Base-by-base conservation (phyloP, 1,140 invertebrate genomes). In the Eubasilissa regina region DNA sequence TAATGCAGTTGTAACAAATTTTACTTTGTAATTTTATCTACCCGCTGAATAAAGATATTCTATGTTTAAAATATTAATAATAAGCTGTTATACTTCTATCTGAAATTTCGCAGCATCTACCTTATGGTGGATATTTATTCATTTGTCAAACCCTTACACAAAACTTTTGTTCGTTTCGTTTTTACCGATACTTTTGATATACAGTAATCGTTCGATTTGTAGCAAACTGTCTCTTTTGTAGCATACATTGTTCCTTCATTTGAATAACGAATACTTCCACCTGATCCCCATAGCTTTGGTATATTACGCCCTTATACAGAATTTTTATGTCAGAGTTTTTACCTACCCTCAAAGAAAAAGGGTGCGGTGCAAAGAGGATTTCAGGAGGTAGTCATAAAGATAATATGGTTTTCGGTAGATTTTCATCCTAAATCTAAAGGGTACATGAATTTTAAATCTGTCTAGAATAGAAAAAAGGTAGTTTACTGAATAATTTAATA, bases 231-330 rank as follows among this genome's bases (percentile, higher is more conserved):
- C 60, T 21, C 60, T 64, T 64, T 25, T 10, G 19, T 35, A 25
- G 35, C 60, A 64, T 35, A 64, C 0, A 35, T 64, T 25, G 35
- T 64, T 64, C 60, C 60, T 64, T 64, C 19, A 64, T 64, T 64
- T 64, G 60, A 64, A 64, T 64, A 64, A 64, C 13, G 60, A 13
- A 64, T 64, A 35, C 10, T 15, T 64, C 35, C 35, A 35, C 60
- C 60, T 64, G 60, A 64, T 64, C 60, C 35, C 35, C 60, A 43
- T 43, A 64, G 60, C 60, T 64, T 64, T 64, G 13, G 60, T 25
- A 64, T 12, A 64, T 64, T 64, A 64, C 13, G 19, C 60, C 60
- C 35, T 64, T 13, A 64, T 35, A 10, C 19, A 25, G 60, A 64
- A 64, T 35, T 64, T 64, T 64, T 25, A 64, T 21, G 10, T 64